Conservation (phyloP, 2,888 invertebrate species). For the Oegoconia quadripuncta region DNA sequence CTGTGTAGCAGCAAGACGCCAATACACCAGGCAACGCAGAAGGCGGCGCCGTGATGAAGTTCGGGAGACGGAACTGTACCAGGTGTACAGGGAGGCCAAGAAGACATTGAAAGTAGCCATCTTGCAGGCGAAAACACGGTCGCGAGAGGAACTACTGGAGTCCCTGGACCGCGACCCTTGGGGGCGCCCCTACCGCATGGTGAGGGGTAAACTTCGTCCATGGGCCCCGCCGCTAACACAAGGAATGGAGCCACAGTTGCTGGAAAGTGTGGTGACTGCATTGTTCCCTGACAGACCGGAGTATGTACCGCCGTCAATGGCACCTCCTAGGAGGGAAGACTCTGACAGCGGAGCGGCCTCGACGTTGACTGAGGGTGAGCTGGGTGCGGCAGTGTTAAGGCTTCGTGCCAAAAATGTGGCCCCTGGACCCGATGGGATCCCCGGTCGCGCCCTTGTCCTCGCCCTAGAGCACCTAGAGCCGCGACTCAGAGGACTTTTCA, state of each 20-base stretch:
- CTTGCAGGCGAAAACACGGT: neutral
- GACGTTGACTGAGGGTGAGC: conserved; percentile 1
- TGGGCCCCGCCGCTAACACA: conserved; percentile 1
- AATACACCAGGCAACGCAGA: conserved; percentile 11
- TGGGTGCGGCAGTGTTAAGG: neutral
- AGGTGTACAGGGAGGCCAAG: neutral
- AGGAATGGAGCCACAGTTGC: neutral
- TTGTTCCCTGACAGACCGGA: neutral
- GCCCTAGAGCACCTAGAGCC: neutral
- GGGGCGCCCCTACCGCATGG: conserved; percentile 5
- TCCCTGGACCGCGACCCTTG: conserved; percentile 4
- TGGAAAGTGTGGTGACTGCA: neutral
- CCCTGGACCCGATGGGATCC: conserved; percentile 12
- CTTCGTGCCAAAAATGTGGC: conserved; percentile 6
- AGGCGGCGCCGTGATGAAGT: neutral
- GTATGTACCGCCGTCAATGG: neutral
- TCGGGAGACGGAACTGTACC: neutral
- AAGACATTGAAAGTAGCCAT: neutral
- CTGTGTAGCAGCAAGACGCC: conserved; percentile 12
- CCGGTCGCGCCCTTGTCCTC: conserved; percentile 1
- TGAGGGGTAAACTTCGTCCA: conserved; percentile 3
- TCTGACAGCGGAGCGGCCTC: too few relatives aligned
- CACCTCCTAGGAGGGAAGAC: neutral
- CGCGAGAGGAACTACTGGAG: neutral
- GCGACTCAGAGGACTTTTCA: neutral